Percentiles rank a stretch among this genome's conserved stretches.
Conservation (phyloP, 2,888 invertebrate genomes). For the Drosophila recens region DNA sequence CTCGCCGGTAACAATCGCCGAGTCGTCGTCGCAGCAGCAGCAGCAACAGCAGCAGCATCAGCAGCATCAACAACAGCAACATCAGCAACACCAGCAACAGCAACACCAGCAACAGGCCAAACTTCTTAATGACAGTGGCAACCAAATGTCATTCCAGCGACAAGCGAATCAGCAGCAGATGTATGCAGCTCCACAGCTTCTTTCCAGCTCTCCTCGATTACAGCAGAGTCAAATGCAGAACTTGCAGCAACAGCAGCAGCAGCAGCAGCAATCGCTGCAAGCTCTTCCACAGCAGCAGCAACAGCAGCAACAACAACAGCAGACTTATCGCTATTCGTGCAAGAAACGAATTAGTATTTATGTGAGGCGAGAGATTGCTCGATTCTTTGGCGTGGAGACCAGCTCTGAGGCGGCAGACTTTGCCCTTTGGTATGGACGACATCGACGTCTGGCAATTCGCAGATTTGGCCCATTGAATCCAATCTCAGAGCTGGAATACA, state of each 20-base stretch:
- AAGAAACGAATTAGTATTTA: slow-evolving; percentile 84
- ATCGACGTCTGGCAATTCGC: slow-evolving; percentile 83
- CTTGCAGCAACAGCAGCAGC: slow-evolving; percentile 27
- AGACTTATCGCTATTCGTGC: slow-evolving; percentile 61
- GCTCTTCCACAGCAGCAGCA: slow-evolving; percentile 36
- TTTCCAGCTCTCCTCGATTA: neutral
- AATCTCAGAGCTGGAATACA: slow-evolving; percentile 49
- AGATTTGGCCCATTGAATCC: slow-evolving; percentile 76
- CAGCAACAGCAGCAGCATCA: slow-evolving; percentile 12
- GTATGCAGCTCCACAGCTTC: slow-evolving; percentile 28
- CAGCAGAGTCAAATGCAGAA: slow-evolving; percentile 35
- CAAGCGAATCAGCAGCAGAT: slow-evolving; percentile 52
- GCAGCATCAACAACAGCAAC: slow-evolving; percentile 8
- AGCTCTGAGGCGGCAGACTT: slow-evolving; percentile 83
- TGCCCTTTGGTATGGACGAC: slow-evolving; percentile 83
- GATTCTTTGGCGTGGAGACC: slow-evolving; percentile 84
- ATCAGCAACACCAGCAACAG: slow-evolving; percentile 10
- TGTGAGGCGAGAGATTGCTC: slow-evolving; percentile 82
- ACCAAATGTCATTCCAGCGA: slow-evolving; percentile 25
- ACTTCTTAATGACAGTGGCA: slow-evolving; percentile 8
- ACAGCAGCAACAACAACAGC: slow-evolving; percentile 47
- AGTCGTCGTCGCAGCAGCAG: slow-evolving; percentile 43
- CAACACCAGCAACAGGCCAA: slow-evolving; percentile 13
- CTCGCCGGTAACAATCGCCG: slow-evolving; percentile 64
- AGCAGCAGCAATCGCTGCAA: slow-evolving; percentile 46